Percentiles rank a stretch among this genome's conserved stretches.
These are phyloP conservation scores for Resseliella maxima DNA, from an alignment of 2,888 invertebrate genomes.

Conservation along the genomic window DNA sequence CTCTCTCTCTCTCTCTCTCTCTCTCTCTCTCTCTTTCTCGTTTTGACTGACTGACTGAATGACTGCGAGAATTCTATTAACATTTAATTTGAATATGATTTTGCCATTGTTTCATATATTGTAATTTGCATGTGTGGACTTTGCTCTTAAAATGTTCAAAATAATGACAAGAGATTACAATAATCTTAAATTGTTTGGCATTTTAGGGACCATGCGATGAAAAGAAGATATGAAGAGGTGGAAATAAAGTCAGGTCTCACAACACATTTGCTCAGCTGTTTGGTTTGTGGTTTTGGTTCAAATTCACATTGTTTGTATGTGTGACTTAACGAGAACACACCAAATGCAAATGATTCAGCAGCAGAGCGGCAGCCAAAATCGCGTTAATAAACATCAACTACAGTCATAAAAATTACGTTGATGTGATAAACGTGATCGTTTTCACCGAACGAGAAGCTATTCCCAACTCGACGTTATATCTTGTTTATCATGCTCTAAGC, in stretches of 20 bases:
- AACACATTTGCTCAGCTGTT: slow-evolving; percentile 29
- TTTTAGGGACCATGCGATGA: background rate
- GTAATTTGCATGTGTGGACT: slow-evolving; percentile 14
- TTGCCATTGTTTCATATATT: slow-evolving; percentile 21
- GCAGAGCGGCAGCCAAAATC: slow-evolving; percentile 9
- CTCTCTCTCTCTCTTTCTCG: no score
- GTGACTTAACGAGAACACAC: slow-evolving; percentile 36
- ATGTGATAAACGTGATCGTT: slow-evolving; percentile 53
- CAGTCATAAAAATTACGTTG: slow-evolving; percentile 51
- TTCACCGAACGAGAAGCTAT: slow-evolving; percentile 11
- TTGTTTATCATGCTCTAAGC: slow-evolving; percentile 48
- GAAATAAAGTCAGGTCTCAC: background rate
- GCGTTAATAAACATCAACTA: slow-evolving; percentile 48
- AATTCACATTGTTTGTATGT: no score
- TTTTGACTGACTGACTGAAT: no score
- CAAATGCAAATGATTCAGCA: slow-evolving; percentile 32
- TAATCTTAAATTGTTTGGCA: slow-evolving; percentile 9
- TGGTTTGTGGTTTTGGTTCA: background rate
- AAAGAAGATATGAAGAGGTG: background rate
- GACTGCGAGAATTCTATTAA: slow-evolving; percentile 47
- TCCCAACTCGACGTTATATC: background rate
- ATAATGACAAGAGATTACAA: slow-evolving; percentile 46
- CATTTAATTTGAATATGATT: slow-evolving; percentile 53
- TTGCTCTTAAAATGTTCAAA: background rate
- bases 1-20: no score